A percentile compares a stretch with the other conserved stretches of the same genome.
phyloP scores from a whole-genome alignment of 2,113 vertebrate species.

The Bos taurus region ARS-UCD2.0 NC_037329.1:18012501-18013000 shows the following conservation, averaged over 20 bases:
- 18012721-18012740: not conserved
- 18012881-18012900: not conserved
- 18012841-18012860: not conserved
- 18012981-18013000: not conserved
- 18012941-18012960: not conserved
- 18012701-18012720: not conserved
- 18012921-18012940: not conserved
- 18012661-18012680: not conserved
- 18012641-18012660: not conserved
- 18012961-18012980: not conserved
- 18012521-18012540: not conserved
- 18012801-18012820: not conserved
- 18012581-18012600: not conserved
- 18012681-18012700: not conserved
- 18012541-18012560: not conserved
- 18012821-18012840: not conserved
- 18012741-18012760: not conserved
- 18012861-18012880: not conserved
- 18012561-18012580: not conserved
- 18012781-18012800: not conserved
- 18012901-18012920: not conserved
- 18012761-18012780: not conserved
- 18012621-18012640: not conserved
- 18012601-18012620: not conserved
- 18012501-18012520: not conserved